Evolutionary conservation across 2,888 invertebrate genomes (phyloP).

Genomic region (Osmoderma eremita): DNA sequence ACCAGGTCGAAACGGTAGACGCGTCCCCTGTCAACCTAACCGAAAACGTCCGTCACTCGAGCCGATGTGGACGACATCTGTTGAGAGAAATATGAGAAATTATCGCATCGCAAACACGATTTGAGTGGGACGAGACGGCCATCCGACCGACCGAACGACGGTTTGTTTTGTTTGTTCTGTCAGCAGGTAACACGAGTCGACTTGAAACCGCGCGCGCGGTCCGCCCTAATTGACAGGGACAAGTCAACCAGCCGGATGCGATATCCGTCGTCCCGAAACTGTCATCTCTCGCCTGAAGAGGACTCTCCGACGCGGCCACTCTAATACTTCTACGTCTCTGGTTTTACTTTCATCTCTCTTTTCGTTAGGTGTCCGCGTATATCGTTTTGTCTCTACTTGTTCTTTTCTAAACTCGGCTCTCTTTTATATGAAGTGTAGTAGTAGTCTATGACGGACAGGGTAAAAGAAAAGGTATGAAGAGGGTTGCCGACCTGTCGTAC

Average conservation of each 20-base stretch:
- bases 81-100: constrained; percentile 55
- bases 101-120: constrained; percentile 55
- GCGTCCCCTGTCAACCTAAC: constrained; percentile 32
- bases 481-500: constrained; percentile 61
- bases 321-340: background rate
- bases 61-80: constrained; percentile 39
- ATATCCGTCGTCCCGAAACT: constrained; percentile 57
- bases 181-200: constrained; percentile 61
- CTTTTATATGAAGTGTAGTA: too few species aligned
- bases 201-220: constrained; percentile 56
- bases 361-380: constrained; percentile 19
- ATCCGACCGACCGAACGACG: constrained; percentile 42
- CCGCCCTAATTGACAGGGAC: constrained; percentile 63
- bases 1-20: constrained; percentile 21
- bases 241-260: constrained; percentile 64
- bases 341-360: constrained; percentile 42
- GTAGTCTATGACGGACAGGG: background rate
- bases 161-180: constrained; percentile 60
- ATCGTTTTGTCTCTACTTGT: too few species aligned
- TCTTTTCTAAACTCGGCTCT: too few species aligned
- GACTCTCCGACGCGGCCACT: constrained; percentile 30
- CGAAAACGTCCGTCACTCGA: constrained; percentile 27
- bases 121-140: constrained; percentile 51
- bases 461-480: constrained; percentile 53
- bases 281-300: constrained; percentile 54